phyloP scores from a whole-genome alignment of 2,797 vertebrate genomes.

The Trachurus trachurus region DNA sequence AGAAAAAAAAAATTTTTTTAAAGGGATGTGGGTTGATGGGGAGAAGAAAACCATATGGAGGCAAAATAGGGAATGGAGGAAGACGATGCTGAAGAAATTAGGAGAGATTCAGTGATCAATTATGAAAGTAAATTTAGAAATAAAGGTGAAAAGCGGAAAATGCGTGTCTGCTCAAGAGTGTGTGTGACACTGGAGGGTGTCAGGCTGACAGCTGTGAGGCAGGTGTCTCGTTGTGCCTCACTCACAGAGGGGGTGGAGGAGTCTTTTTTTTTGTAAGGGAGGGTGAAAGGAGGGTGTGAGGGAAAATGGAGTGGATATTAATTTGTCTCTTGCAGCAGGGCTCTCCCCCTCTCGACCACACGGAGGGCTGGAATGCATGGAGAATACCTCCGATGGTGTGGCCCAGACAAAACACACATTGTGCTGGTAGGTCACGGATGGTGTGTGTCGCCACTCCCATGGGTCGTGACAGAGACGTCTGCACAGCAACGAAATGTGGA shows the following conservation, averaged over 20 bases:
- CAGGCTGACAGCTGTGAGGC: constrained; percentile 75
- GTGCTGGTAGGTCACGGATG: constrained; percentile 82
- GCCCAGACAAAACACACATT: constrained; percentile 87
- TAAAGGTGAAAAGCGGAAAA: constrained; percentile 11
- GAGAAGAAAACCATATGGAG: neutral
- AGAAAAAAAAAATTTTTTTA: no score
- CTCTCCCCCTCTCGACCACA: constrained; percentile 74
- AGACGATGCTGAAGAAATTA: neutral
- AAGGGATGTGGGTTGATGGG: neutral
- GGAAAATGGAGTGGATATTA: constrained; percentile 79
- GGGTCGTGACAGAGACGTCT: constrained; percentile 83
- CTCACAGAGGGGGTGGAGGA: constrained; percentile 14
- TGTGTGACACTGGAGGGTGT: constrained; percentile 20
- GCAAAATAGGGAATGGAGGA: no score
- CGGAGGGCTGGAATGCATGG: constrained; percentile 83
- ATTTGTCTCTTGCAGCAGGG: constrained; percentile 78
- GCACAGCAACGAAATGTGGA: constrained; percentile 74
- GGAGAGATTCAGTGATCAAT: neutral
- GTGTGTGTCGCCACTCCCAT: constrained; percentile 82
- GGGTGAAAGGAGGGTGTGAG: constrained; percentile 35
- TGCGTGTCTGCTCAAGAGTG: neutral
- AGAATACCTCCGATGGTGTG: constrained; percentile 79
- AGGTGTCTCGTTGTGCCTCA: constrained; percentile 75
- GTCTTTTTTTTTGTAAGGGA: neutral
- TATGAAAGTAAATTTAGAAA: constrained; percentile 16